Evolutionary conservation across 2,797 vertebrate genomes (phyloP), one percentile per base, ranked within the genome.

Genomic region (Argya squamiceps): DNA sequence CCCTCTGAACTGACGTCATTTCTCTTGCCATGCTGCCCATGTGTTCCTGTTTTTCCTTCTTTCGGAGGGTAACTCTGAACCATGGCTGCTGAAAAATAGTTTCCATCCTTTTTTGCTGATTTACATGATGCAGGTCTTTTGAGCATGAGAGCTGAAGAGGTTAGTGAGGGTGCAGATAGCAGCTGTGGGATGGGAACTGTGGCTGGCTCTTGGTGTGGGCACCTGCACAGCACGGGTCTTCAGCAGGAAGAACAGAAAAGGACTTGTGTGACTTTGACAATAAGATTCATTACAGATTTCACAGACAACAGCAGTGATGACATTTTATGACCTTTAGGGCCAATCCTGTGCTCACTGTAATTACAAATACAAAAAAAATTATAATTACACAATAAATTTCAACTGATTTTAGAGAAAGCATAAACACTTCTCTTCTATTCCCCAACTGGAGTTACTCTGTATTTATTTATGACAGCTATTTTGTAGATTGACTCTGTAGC

Each of bases 191-290:
- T 41, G 69, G 65, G 23, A 64, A 29, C 7, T 6, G 5, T 0
- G 14, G 29, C 23, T 41, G 18, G 32, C 23, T 74, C 50, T 21
- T n/a, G 41, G 30, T 17, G 65, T 10, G 30, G 19, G 15, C 36
- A 64, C 43, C 37, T 30, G 18, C 2, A 3, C 55, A 65, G 43
- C 32, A 41, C 49, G n/a, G 19, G 9, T 2, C 49, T 81, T 13
- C 22, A 69, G 55, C 44, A 50, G 32, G 43, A 79, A 41, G 58
- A 52, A 36, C 8, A 53, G 41, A 50, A 58, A 50, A 75, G 53
- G 30, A 49, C 27, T 65, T 2, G 0, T 1, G 6, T 1, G 2
- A 7, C 68, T 86, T 30, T 49, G n/a, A 76, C 11, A 46, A 8
- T 3, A 13, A 22, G 47, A 75, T 34, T 64, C 27, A 46, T 22